Evolutionary conservation across 2,797 vertebrate species (phyloP), one percentile per base, ranked within the genome.

Genomic region (Phoxinus dragarum): DNA sequence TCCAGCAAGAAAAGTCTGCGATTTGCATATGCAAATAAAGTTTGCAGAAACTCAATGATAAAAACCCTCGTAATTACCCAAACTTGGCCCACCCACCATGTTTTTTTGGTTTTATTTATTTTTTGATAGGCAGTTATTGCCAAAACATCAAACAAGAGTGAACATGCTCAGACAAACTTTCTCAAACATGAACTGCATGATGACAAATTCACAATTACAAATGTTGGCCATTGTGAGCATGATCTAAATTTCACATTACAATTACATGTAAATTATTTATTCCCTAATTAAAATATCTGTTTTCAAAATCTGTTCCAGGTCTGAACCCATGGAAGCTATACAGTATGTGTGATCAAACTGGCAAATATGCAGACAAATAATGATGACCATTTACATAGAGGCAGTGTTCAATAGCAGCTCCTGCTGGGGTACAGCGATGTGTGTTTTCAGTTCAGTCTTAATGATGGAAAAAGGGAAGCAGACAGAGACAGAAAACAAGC

Each of bases 1-100:
- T 27, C 21, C 34, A 85, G 73, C 12, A 42, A 76, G 10, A 78
- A 66, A 78, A 72, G 27, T 66, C 27, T 1, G 23, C 6, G 8
- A 66, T 84, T 76, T 71, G 73, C 66, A 81, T 72, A 82, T 78
- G 56, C 36, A 81, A 81, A 40, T 54, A 21, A 47, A 83, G 81
- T 80, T 71, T 38, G 40, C 71, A 56, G 49, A 81, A 84, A 68
- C 76, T 71, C 82, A 79, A 27, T n/a, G 66, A 73, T 85, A 82
- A 85, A 85, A 85, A 67, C 54, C 66, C 52, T 52, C 6, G 14
- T 74, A 87, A 85, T 85, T 79, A 85, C n/a, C 27, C 34, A 66
- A 64, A 66, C 44, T 34, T 73, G 67, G 72, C 79, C 72, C n/a
- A 78, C 34, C 49, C 36, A 17, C 9, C 14, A 5, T 78, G 3